phyloP scores from a whole-genome alignment of 2,113 vertebrate genomes.

The Panurus biarmicus region DNA sequence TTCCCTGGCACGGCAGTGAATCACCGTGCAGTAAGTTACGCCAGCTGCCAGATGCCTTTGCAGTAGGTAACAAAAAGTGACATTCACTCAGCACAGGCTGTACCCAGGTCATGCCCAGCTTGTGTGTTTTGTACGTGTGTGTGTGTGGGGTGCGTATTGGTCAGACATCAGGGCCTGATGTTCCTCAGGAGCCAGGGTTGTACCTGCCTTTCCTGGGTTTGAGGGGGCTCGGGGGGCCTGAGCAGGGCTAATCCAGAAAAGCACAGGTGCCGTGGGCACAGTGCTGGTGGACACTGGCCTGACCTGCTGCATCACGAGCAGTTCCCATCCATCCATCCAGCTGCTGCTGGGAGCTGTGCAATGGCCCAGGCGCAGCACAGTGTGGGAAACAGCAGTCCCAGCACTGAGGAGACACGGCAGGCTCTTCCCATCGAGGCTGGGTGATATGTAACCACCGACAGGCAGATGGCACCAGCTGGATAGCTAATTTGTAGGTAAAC shows the following conservation, averaged over 20 bases:
- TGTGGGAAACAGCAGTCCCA: not conserved
- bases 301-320: not conserved
- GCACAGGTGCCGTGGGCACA: fast-evolving
- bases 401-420: not conserved
- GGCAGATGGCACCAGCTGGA: slow-evolving; percentile 61
- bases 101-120: not conserved
- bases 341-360: not conserved
- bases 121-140: fast-evolving
- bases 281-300: no score
- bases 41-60: not conserved
- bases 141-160: not conserved
- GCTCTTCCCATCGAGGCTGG: not conserved
- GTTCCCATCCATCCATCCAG: not conserved
- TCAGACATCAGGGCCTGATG: not conserved
- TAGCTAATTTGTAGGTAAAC: slow-evolving; percentile 32
- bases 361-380: not conserved
- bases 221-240: not conserved
- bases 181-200: not conserved
- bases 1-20: not conserved
- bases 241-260: not conserved
- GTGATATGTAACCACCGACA: slow-evolving; percentile 36
- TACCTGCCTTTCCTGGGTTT: not conserved
- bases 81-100: not conserved
- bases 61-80: not conserved
- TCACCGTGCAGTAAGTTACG: not conserved